Evolutionary conservation across 2,113 vertebrate species (phyloP).

Genomic region (Mixornis gularis): DNA sequence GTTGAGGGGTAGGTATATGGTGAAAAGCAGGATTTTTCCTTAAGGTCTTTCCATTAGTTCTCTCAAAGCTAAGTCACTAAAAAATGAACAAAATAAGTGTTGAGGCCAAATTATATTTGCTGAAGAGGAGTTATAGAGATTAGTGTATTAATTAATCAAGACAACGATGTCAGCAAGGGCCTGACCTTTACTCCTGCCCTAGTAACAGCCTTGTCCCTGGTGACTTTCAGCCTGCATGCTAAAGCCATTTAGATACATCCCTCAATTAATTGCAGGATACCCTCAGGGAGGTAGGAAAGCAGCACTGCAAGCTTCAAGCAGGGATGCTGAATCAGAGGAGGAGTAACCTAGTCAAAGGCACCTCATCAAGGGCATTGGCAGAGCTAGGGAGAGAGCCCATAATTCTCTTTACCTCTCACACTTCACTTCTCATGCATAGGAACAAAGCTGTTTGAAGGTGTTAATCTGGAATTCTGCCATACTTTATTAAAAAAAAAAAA

Average conservation of each 20-base stretch:
- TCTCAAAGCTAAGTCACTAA: neutral
- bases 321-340: conserved; percentile 12
- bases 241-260: conserved; percentile 28
- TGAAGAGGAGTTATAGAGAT: conserved; percentile 43
- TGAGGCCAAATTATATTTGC: conserved; percentile 22
- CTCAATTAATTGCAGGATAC: conserved; percentile 1
- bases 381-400: neutral
- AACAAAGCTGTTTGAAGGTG: neutral
- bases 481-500: no score
- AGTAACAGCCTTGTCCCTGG: conserved; percentile 6
- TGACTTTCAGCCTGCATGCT: neutral
- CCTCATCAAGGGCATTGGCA: neutral
- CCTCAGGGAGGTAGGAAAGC: neutral
- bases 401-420: neutral
- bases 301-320: neutral
- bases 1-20: rapidly evolving
- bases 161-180: conserved; percentile 2
- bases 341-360: neutral
- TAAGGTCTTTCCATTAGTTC: neutral
- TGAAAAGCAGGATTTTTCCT: neutral
- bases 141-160: conserved; percentile 48
- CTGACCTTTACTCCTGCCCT: conserved; percentile 44
- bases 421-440: neutral
- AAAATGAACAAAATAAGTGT: conserved; percentile 5
- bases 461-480: neutral